Percentiles rank a stretch among this genome's conserved stretches.
Conservation (phyloP, 1,140 invertebrate species). For the Sminthurides bifidus region DNA sequence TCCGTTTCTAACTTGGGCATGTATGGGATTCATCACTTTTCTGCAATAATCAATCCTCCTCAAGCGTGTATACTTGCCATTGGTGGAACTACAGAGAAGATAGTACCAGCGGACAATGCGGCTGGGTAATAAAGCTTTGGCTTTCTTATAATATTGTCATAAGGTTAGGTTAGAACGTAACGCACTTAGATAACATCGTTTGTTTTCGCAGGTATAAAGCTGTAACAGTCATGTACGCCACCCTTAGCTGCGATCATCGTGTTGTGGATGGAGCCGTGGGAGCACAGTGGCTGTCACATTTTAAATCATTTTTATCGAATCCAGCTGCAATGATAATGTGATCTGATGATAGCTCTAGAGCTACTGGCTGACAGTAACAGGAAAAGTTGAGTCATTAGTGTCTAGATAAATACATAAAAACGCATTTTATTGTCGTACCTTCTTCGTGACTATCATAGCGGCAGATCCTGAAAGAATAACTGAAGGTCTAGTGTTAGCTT, state of each 20-base stretch:
- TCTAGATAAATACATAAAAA: too few relatives aligned
- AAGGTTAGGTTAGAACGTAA: not conserved
- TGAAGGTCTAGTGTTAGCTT: too few relatives aligned
- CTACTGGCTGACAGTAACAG: too few relatives aligned
- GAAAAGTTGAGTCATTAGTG: too few relatives aligned
- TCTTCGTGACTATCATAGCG: too few relatives aligned
- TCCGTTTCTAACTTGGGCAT: slow-evolving; percentile 94
- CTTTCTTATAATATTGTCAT: not conserved
- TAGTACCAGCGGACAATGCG: slow-evolving; percentile 40
- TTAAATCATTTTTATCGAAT: slow-evolving; percentile 50
- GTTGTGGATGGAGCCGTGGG: slow-evolving; percentile 63
- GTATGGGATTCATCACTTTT: slow-evolving; percentile 71
- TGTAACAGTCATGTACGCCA: slow-evolving; percentile 49
- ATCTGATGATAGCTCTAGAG: too few relatives aligned
- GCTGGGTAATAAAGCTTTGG: slow-evolving; percentile 36
- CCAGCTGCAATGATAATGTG: slow-evolving; percentile 55
- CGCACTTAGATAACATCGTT: not conserved
- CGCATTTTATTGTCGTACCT: too few relatives aligned
- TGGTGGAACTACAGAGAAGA: slow-evolving; percentile 44
- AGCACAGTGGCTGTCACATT: slow-evolving; percentile 53
- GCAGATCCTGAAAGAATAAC: too few relatives aligned
- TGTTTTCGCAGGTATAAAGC: slow-evolving; percentile 38
- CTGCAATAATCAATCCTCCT: slow-evolving; percentile 57
- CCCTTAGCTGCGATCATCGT: slow-evolving; percentile 56
- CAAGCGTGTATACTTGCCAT: slow-evolving; percentile 57